These are phyloP conservation scores for Sphaeridia pumilis DNA, from an alignment of 2,888 invertebrate genomes.

Conservation along the genomic window DNA sequence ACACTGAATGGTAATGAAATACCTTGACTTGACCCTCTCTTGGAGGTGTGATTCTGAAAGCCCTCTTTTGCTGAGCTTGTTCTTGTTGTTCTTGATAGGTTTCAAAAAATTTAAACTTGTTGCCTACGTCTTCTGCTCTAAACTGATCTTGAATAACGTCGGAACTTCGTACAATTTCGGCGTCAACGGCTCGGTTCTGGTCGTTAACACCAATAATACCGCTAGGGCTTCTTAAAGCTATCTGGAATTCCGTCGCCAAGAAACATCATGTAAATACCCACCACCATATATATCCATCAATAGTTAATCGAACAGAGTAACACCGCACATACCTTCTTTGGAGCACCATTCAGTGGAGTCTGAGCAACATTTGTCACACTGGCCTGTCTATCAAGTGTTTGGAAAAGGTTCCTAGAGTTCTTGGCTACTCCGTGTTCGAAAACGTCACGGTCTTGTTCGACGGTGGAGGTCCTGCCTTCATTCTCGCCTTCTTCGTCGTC, in stretches of 20 bases:
- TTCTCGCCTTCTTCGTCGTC: slow-evolving; percentile 45
- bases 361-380: slow-evolving; percentile 1
- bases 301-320: not conserved
- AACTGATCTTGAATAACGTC: slow-evolving; percentile 62
- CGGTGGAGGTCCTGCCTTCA: slow-evolving; percentile 4
- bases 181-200: slow-evolving; percentile 1
- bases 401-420: slow-evolving; percentile 23
- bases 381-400: slow-evolving; percentile 24
- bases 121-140: slow-evolving; percentile 68
- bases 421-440: slow-evolving; percentile 59
- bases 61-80: slow-evolving; percentile 46
- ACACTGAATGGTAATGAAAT: slow-evolving; percentile 24
- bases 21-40: slow-evolving; percentile 61
- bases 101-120: slow-evolving; percentile 84
- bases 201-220: slow-evolving; percentile 15
- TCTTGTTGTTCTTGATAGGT: slow-evolving; percentile 55
- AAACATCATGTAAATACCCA: not conserved
- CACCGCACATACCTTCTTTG: slow-evolving; percentile 9
- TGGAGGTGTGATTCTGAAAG: slow-evolving; percentile 80
- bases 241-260: not conserved
- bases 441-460: slow-evolving; percentile 46
- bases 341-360: not conserved
- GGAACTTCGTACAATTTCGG: slow-evolving; percentile 56
- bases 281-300: not conserved
- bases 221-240: slow-evolving; percentile 11